Percentiles rank a stretch among this genome's conserved stretches.
Evolutionary conservation across 2,113 vertebrate genomes (phyloP).

Genomic region (Petaurus breviceps): DNA sequence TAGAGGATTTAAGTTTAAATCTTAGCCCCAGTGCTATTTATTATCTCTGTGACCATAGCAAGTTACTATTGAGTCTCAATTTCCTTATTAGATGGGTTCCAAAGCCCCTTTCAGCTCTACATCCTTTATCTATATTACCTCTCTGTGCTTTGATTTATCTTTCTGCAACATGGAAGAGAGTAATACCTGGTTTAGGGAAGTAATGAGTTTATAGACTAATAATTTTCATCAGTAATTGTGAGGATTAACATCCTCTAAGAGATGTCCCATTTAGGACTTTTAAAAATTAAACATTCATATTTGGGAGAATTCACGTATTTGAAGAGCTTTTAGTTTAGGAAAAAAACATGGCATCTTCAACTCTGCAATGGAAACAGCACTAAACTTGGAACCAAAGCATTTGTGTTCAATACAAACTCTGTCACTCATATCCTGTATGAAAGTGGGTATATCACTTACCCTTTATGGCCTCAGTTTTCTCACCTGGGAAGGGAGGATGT

Average conservation of each 20-base stretch:
- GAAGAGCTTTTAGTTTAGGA: background rate
- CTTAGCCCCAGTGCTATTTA: background rate
- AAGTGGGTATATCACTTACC: background rate
- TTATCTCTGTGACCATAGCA: background rate
- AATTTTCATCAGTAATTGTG: background rate
- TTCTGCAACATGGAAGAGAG: background rate
- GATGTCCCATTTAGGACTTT: too few relatives aligned
- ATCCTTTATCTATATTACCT: background rate
- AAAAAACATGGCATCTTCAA: background rate
- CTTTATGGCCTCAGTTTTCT: background rate
- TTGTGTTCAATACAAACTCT: background rate
- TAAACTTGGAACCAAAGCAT: background rate
- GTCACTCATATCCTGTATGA: background rate
- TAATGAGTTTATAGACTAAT: background rate
- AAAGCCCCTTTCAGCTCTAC: background rate
- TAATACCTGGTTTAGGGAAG: background rate
- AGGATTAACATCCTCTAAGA: background rate
- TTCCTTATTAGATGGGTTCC: background rate
- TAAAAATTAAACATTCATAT: background rate
- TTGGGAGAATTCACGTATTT: rapidly evolving
- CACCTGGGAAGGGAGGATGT: background rate
- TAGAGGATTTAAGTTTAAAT: background rate
- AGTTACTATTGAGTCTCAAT: background rate
- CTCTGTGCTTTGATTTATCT: background rate
- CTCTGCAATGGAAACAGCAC: background rate